These are phyloP conservation scores for Papilio gigon DNA, from an alignment of 2,888 invertebrate species.

Conservation along the genomic window DNA sequence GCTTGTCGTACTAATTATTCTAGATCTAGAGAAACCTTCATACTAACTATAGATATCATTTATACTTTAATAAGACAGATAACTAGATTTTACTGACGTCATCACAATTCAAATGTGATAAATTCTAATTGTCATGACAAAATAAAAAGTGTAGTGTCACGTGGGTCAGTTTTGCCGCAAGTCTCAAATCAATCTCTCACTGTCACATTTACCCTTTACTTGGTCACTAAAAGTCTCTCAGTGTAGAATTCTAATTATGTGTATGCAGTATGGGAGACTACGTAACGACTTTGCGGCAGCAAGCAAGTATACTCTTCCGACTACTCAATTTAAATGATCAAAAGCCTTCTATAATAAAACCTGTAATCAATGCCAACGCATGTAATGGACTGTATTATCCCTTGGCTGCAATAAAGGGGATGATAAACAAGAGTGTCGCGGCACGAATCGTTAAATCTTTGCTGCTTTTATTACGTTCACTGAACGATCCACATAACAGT, in stretches of 20 bases:
- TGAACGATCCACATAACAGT: constrained; percentile 66
- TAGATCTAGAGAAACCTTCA: neutral
- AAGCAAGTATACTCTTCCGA: too few relatives aligned
- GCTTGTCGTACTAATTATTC: neutral
- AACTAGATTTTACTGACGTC: neutral
- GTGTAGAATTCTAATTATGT: too few relatives aligned
- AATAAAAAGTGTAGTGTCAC: too few relatives aligned
- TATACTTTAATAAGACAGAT: neutral
- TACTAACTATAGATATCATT: constrained; percentile 8
- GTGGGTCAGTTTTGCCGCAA: too few relatives aligned
- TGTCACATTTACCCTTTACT: too few relatives aligned
- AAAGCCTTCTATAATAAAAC: constrained; percentile 9
- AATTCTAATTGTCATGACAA: neutral
- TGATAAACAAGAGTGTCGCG: constrained; percentile 63
- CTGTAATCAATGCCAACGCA: constrained; percentile 39
- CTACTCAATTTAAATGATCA: too few relatives aligned
- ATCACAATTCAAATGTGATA: neutral
- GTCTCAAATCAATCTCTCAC: too few relatives aligned
- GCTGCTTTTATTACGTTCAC: constrained; percentile 63
- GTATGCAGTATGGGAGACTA: neutral
- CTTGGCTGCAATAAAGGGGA: constrained; percentile 60
- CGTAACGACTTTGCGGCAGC: too few relatives aligned
- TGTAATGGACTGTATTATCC: constrained; percentile 43
- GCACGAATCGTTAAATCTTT: constrained; percentile 68
- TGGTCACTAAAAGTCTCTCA: too few relatives aligned